Evolutionary conservation across 2,888 invertebrate genomes (phyloP), one percentile per base, ranked within the genome.

Genomic region (Synanthedon myopaeformis): DNA sequence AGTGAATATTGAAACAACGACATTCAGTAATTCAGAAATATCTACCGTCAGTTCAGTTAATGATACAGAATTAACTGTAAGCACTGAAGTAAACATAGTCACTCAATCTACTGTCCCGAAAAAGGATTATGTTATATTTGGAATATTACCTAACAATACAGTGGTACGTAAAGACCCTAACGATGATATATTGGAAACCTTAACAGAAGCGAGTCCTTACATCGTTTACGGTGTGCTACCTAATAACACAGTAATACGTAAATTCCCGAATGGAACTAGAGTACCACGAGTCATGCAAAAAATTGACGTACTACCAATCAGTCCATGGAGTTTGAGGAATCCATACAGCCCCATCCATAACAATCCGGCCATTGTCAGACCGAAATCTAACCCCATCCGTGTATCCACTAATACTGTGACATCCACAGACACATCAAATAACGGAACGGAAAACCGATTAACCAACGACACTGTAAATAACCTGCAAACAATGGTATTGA

Each of bases 251-350:
- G 87, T 93, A 76, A 91, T 94, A 74, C 91, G 92, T 83, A 93
- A 92, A 85, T 94, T 92, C 75, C 93, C 93, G 61, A 94, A 94
- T 70, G 94, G 94, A 77, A 93, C 93, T 74, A 85, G 92, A 79
- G 91, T 93, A 78, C 93, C 93, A 79, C 92, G 92, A 72, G 76
- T 86, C 71, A 83, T 82, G 75, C 85, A 86, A 80, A 85, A 85
- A 79, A 88, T 89, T 82, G 89, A 89, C 79, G 78, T 89, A 81
- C 82, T 89, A 79, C 85, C 89, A 82, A 89, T 89, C 73, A 89
- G 89, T 69, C 89, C 89, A 74, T 84, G 83, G 84, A 89, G 86
- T 82, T 74, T 89, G 72, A 88, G 81, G 79, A 89, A 89, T 75
- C 89, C 89, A 79, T 88, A 86, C 70, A 91, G 90, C 89, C 90